These are phyloP conservation scores for Brachyhypopomus occidentalis DNA, from an alignment of 2,113 vertebrate species.

Conservation along the genomic window DNA sequence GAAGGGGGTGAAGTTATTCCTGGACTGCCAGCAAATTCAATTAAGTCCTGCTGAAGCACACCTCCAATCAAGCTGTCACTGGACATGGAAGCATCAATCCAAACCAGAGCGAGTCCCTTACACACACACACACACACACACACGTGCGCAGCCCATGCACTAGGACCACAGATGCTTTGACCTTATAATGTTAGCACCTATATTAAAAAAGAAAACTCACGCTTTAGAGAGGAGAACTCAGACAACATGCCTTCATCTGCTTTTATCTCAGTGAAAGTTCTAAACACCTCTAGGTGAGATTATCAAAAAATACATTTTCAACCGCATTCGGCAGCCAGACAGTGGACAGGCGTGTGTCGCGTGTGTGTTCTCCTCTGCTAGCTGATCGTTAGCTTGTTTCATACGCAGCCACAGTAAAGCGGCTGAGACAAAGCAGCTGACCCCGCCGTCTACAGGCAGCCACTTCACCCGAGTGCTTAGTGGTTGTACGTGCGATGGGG, in stretches of 20 bases:
- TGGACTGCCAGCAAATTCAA: conserved; percentile 36
- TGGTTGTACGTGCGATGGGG: conserved; percentile 34
- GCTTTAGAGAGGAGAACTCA: too few relatives aligned
- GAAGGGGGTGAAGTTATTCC: not conserved
- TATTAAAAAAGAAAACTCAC: too few relatives aligned
- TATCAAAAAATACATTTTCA: not conserved
- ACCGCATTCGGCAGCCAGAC: not conserved
- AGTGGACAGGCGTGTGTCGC: not conserved
- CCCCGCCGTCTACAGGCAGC: conserved; percentile 53
- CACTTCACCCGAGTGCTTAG: conserved; percentile 54
- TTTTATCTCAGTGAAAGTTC: not conserved
- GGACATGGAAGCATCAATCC: conserved; percentile 29
- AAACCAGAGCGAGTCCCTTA: not conserved
- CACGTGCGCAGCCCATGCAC: conserved; percentile 21
- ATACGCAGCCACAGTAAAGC: conserved; percentile 10
- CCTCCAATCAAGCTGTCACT: conserved; percentile 27
- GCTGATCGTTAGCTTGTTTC: conserved; percentile 31
- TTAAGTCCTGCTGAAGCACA: conserved; percentile 23
- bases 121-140: not conserved
- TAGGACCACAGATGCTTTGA: conserved; percentile 41
- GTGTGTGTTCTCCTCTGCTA: conserved; percentile 6
- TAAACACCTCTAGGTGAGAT: not conserved
- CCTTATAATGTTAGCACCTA: too few relatives aligned
- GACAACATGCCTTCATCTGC: too few relatives aligned
- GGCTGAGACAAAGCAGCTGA: conserved; percentile 16